Percentiles rank a stretch among this genome's conserved stretches.
phyloP scores from a whole-genome alignment of 2,888 invertebrate species.

The Serripes groenlandicus region DNA sequence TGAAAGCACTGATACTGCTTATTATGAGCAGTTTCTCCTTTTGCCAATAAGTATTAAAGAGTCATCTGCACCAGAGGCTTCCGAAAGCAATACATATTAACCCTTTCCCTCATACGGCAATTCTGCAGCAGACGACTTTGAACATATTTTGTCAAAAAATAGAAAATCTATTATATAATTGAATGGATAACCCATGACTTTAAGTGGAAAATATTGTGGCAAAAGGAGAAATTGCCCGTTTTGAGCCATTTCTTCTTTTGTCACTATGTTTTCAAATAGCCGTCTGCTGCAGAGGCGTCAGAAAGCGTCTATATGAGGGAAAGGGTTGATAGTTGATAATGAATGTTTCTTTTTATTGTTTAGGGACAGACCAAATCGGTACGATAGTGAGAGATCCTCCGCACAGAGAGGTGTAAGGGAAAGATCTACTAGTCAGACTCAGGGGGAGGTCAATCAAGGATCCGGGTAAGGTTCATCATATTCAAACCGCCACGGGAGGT shows the following conservation, averaged over 20 bases:
- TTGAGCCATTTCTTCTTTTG: background rate
- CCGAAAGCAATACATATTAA: background rate
- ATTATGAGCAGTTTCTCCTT: no score
- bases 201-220: background rate
- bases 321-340: background rate
- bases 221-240: background rate
- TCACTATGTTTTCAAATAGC: background rate
- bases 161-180: no score
- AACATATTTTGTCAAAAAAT: no score
- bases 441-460: conserved; percentile 38
- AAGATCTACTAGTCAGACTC: conserved; percentile 7
- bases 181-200: no score
- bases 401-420: background rate
- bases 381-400: conserved; percentile 31
- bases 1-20: no score
- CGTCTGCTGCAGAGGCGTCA: background rate
- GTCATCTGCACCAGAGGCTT: background rate
- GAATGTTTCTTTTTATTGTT: background rate
- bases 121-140: no score
- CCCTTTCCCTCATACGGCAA: no score
- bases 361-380: conserved; percentile 52
- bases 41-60: no score
- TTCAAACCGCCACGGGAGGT: no score
- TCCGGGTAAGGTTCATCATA: conserved; percentile 53
- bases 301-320: background rate